Base-by-base conservation (phyloP, 2,113 vertebrate genomes). In the Polypterus senegalus region DNA sequence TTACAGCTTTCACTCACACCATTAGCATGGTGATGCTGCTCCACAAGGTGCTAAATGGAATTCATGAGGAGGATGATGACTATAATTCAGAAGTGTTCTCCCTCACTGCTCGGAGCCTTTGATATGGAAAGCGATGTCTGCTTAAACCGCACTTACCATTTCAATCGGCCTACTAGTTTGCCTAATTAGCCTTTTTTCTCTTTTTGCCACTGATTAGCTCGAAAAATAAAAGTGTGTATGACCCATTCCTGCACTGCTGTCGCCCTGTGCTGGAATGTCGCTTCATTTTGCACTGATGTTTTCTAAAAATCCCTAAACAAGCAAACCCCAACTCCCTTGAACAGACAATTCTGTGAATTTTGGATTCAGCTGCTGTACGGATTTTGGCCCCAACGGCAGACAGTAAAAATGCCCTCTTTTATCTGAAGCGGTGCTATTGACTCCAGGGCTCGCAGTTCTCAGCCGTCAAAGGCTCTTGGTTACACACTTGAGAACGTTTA, bases 1-100 rank as follows among this genome's bases (percentile, higher is more conserved):
- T 81, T 81, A 81, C 67, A 76, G 72, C 59, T 67, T 61, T 67
- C 58, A 58, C 61, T 63, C 68, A 65, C 61, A 62, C 66, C 74
- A 76, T 78, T 83, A 73, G 73, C 73, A 72, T 71, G 71, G 72
- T 77, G 79, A 77, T 73, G 66, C 71, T 66, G 77, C 68, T 73
- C 66, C 79, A 68, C 63, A 75, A 76, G 69, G 69, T 55, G 71
- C 71, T 71, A 69, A 79, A 79, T 72, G 71, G 66, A 65, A 72
- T 66, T 57, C 63, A 48, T 60, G 49, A 48, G 63, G 70, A 68
- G 52, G 55, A 54, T 56, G 62, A 52, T 48, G 66, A 74, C 73
- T 67, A 64, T 59, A 51, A 68, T 47, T 62, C 60, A 60, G 59
- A 10, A 10, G 48, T 48, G 27, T 47, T 48, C n/a, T 58, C 58